Conservation (phyloP, 2,113 vertebrate species). For the Fukomys damarensis region DNA sequence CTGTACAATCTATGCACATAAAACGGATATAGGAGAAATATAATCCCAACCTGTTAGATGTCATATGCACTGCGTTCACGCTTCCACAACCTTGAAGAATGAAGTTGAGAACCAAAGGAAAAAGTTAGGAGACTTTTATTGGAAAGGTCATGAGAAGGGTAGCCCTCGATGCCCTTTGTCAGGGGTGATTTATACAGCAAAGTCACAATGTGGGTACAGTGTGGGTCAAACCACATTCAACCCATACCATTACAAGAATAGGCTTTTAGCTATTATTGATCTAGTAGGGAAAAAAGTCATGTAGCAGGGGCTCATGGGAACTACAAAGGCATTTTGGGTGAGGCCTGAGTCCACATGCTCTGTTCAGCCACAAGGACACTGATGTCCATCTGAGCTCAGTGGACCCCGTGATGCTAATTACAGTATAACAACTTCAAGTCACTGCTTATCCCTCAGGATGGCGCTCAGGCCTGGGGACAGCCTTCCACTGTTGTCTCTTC, state of each 20-base stretch:
- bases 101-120: neutral
- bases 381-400: no score
- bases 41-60: neutral
- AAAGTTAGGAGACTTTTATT: neutral
- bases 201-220: neutral
- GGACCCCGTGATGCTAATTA: neutral
- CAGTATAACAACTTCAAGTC: neutral
- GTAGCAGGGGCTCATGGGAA: neutral
- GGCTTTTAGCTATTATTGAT: neutral
- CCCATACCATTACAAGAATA: neutral
- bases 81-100: neutral
- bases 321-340: neutral
- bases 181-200: neutral
- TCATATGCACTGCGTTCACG: neutral
- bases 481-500: neutral
- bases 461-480: no score
- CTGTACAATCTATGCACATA: neutral
- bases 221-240: neutral
- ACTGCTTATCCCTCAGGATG: neutral
- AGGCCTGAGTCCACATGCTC: neutral
- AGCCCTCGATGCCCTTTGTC: neutral
- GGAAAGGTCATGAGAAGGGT: neutral
- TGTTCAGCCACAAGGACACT: neutral
- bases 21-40: neutral
- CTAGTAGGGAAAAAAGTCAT: rapidly evolving